Percentiles rank a stretch among this genome's conserved stretches.
phyloP scores from a whole-genome alignment of 2,888 invertebrate species.

The Bibio marci region DNA sequence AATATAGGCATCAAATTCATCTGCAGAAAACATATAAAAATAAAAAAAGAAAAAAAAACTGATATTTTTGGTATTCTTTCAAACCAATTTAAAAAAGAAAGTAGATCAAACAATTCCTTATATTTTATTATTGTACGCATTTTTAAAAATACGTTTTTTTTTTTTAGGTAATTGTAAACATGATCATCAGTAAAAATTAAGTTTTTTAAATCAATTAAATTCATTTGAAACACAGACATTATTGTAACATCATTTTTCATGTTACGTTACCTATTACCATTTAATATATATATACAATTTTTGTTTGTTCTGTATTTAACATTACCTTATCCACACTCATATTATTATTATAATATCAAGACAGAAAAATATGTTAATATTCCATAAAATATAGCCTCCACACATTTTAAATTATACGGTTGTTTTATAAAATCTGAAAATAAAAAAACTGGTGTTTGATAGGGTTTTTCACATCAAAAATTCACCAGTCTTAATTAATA shows the following conservation, averaged over 20 bases:
- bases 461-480: constrained; percentile 32
- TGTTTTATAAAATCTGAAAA: constrained; percentile 69
- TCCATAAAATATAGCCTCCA: too few relatives aligned
- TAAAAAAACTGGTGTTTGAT: constrained; percentile 87
- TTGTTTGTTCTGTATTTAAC: too few relatives aligned
- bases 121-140: neutral
- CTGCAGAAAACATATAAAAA: constrained; percentile 68
- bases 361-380: too few relatives aligned
- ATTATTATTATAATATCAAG: too few relatives aligned
- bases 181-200: constrained; percentile 12
- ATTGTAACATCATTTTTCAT: constrained; percentile 11
- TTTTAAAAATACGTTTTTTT: too few relatives aligned
- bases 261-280: neutral
- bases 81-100: too few relatives aligned
- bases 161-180: too few relatives aligned
- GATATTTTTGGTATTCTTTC: constrained; percentile 8
- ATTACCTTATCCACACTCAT: constrained; percentile 10
- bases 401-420: too few relatives aligned
- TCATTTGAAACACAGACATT: constrained; percentile 47
- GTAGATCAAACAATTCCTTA: too few relatives aligned
- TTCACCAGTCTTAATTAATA: constrained; percentile 18
- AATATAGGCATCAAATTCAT: constrained; percentile 98
- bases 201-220: constrained; percentile 35
- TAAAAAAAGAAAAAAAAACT: constrained; percentile 23
- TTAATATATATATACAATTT: neutral